A percentile compares a stretch with the other conserved stretches of the same genome.
Evolutionary conservation across 2,113 vertebrate species (phyloP).

Genomic region (Mesoclemmys tuberculata): DNA sequence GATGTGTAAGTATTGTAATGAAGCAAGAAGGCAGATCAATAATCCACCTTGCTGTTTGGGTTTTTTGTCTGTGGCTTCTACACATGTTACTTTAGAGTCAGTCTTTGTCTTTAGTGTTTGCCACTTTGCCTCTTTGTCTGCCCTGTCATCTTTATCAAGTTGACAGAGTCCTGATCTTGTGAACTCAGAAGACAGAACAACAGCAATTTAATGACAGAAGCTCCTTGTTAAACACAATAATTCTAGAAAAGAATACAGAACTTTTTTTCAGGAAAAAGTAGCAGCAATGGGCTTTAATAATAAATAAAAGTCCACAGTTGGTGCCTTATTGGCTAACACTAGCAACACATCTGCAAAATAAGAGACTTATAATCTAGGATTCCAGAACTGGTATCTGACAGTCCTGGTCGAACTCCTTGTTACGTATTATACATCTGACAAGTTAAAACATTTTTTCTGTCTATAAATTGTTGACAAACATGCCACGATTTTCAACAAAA

Average conservation of each 20-base stretch:
- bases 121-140: accelerated
- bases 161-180: neutral
- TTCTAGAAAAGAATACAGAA: neutral
- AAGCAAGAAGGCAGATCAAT: neutral
- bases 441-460: neutral
- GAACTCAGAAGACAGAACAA: neutral
- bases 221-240: neutral
- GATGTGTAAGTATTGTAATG: neutral
- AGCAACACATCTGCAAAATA: neutral
- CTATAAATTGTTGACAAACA: neutral
- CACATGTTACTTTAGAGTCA: neutral
- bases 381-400: neutral
- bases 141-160: neutral
- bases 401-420: neutral
- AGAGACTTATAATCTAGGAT: neutral
- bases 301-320: neutral
- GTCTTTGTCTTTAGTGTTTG: neutral
- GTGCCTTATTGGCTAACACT: neutral
- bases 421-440: neutral
- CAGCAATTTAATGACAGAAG: accelerated
- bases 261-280: neutral
- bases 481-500: neutral
- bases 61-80: neutral
- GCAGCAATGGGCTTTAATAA: neutral
- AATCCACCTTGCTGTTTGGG: neutral